A percentile compares a stretch with the other conserved stretches of the same genome.
Evolutionary conservation across 2,113 vertebrate genomes (phyloP).

Genomic region (Larimichthys polyactis): DNA sequence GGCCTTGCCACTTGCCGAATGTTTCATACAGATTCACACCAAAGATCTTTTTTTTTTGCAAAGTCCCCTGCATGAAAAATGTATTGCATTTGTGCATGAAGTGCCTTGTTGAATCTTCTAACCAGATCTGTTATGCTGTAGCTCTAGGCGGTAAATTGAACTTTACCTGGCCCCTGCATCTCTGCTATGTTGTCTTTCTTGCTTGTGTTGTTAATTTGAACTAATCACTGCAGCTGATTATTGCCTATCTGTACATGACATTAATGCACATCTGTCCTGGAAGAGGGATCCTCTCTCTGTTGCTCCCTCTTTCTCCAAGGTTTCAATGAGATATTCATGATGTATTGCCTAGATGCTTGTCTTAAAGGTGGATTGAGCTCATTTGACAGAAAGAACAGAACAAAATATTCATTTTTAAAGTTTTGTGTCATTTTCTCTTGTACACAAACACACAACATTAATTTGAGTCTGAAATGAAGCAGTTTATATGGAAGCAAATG

Average conservation of each 20-base stretch:
- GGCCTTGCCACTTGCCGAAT: not conserved
- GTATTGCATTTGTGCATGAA: not conserved
- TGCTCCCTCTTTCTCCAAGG: not conserved
- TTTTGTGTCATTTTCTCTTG: too few species aligned
- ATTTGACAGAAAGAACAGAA: slow-evolving; percentile 4
- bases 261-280: not conserved
- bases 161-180: too few species aligned
- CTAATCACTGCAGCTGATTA: not conserved
- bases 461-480: slow-evolving; percentile 26
- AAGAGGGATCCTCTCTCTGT: not conserved
- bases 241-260: not conserved
- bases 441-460: not conserved
- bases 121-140: not conserved
- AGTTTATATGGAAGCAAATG: slow-evolving; percentile 27
- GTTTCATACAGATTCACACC: not conserved
- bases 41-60: slow-evolving; percentile 11
- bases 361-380: not conserved
- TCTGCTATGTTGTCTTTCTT: too few species aligned
- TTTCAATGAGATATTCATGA: not conserved
- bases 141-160: not conserved
- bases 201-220: too few species aligned
- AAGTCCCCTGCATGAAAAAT: not conserved
- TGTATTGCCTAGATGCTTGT: not conserved
- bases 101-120: not conserved
- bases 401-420: slow-evolving; percentile 14